phyloP scores from a whole-genome alignment of 1,140 invertebrate genomes.

The Anastrepha obliqua region DNA sequence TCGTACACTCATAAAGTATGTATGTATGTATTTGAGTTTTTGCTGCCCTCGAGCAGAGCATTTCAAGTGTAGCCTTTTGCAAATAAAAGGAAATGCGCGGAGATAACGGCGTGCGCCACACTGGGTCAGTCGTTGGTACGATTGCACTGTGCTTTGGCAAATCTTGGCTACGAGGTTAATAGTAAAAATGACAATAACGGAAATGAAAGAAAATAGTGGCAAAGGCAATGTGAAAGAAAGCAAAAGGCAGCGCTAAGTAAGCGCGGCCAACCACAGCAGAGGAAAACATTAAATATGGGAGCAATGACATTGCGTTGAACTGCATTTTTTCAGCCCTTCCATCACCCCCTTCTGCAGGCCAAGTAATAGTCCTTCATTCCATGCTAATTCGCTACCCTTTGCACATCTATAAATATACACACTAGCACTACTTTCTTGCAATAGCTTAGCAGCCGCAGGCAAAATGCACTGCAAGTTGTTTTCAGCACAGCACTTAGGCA shows the following conservation, averaged over 20 bases:
- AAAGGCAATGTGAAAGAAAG: constrained; percentile 30
- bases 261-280: background rate
- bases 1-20: background rate
- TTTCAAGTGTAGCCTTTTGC: constrained; percentile 36
- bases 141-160: background rate
- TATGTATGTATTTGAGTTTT: background rate
- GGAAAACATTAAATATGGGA: constrained; percentile 40
- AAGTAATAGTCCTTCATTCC: background rate
- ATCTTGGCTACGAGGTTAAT: constrained; percentile 52
- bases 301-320: constrained; percentile 20
- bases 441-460: background rate
- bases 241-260: background rate
- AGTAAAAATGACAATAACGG: constrained; percentile 45
- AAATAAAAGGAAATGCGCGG: constrained; percentile 37
- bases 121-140: constrained; percentile 14
- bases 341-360: background rate
- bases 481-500: constrained; percentile 13
- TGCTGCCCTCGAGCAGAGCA: constrained; percentile 30
- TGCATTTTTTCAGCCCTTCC: background rate
- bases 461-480: constrained; percentile 25
- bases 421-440: background rate
- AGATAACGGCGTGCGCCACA: constrained; percentile 25
- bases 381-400: background rate
- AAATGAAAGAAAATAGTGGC: constrained; percentile 48
- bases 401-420: background rate